Evolutionary conservation across 2,113 vertebrate species (phyloP).

Genomic region (Mastomys coucha): DNA sequence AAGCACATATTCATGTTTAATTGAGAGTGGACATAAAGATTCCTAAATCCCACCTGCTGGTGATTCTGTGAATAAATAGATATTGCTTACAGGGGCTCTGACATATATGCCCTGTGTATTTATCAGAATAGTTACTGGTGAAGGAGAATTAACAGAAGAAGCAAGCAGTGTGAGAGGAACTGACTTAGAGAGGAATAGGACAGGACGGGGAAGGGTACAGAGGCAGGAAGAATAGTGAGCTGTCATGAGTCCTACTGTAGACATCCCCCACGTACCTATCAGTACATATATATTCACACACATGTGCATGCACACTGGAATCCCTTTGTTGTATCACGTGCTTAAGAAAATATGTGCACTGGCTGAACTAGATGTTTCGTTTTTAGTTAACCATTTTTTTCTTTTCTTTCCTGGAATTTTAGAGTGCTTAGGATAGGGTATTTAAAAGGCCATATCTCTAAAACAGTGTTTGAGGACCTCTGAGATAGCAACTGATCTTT

Average conservation of each 20-base stretch:
- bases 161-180: neutral
- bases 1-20: neutral
- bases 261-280: neutral
- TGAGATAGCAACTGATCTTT: neutral
- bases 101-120: neutral
- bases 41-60: neutral
- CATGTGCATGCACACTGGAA: neutral
- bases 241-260: neutral
- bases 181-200: neutral
- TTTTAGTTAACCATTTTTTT: conserved; percentile 7
- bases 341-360: neutral
- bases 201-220: neutral
- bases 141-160: neutral
- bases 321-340: neutral
- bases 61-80: neutral
- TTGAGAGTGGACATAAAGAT: neutral
- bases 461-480: neutral
- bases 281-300: neutral
- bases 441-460: neutral
- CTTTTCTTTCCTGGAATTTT: conserved; percentile 1
- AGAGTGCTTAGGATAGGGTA: neutral
- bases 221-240: neutral
- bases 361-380: neutral
- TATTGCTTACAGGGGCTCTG: neutral
- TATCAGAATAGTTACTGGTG: neutral